Evolutionary conservation across 2,888 invertebrate species (phyloP), one percentile per base, ranked within the genome.

Genomic region (Ophion costatus): DNA sequence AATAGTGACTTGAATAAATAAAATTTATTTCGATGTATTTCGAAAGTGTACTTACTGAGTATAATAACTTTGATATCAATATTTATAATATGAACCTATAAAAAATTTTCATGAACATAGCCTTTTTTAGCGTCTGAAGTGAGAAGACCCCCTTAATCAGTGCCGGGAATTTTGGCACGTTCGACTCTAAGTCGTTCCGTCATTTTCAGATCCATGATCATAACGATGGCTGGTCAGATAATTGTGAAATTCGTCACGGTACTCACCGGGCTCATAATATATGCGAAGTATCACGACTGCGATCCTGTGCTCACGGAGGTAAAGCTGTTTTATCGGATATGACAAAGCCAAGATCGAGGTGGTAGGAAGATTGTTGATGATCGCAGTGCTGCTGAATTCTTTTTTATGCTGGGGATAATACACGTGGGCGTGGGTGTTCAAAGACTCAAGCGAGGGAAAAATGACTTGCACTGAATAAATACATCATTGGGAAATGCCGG

Each of bases 261-360:
- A 69, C 94, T 95, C 29, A 94, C 95, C 56, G 96, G 96, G 2
- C 90, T 96, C 29, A 94, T 95, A 0, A 93, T 96, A 85, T 96
- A 95, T 86, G 95, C 96, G 0, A 95, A 95, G 94, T 96, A 96
- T 89, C 94, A 95, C 82, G 94, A 95, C 9, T 96, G 96, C 85
- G 96, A 96, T 93, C 96, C 96, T 0, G 89, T 96, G 0, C 90
- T 94, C n/a, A 94, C 95, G 1, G 94, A 95, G 63, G 95, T 93
- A 89, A 66, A 29, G 14, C 63, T 14, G 17, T 51, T 51, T 51
- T 51, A 45, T 14, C 10, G 51, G 51, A 17, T 51, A 17, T 51
- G 51, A 17, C 51, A 17, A 51, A 51, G 9, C 7, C 38, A 38
- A 9, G 38, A 5, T 38, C 9, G 9, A 38, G 9, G 38, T 38